Base-by-base conservation (phyloP, 2,888 invertebrate genomes). In the Cactoblastis cactorum region DNA sequence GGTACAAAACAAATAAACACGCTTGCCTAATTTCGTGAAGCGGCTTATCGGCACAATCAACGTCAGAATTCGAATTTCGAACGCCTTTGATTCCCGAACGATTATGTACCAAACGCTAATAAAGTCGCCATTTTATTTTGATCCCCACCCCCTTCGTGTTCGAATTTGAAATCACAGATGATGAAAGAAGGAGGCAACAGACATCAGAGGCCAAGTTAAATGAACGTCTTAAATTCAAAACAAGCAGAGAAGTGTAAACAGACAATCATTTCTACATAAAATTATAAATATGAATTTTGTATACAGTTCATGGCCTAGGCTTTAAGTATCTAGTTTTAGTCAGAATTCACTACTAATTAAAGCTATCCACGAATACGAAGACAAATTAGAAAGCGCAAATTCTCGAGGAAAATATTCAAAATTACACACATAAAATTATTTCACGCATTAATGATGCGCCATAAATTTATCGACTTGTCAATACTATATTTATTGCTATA, bases 211-310 rank as follows among this genome's bases (percentile, higher is more conserved):
- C 62, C 74, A 69, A 71, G 60, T 72, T 69, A 69, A 76, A 71
- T 74, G 73, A 72, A 61, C 72, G 69, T 70, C 74, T 79, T 69
- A 74, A 73, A 83, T 79, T 85, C 80, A 78, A 83, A 81, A 84
- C 77, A 80, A 79, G 77, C 86, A 76, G 71, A 77, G 77, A 71
- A 83, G 82, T 79, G 85, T 81, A 86, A 88, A 87, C 83, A 87
- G 80, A 87, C 85, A 88, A 85, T 87, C 87, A 87, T 81, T 74
- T 76, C 73, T 74, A 73, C 5, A 9, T 28, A 6, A 28, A 28
- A 80, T 81, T 87, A 86, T 80, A 82, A 83, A 83, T 78, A 83
- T 81, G 79, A 79, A 83, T 80, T 79, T 77, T 71, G 72, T 2
- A 9, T 8, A 1, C 8, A 17, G 14, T 15, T 1, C n/a, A n/a